Evolutionary conservation across 2,113 vertebrate genomes (phyloP).

Genomic region (Romanogobio albipinnatus): DNA sequence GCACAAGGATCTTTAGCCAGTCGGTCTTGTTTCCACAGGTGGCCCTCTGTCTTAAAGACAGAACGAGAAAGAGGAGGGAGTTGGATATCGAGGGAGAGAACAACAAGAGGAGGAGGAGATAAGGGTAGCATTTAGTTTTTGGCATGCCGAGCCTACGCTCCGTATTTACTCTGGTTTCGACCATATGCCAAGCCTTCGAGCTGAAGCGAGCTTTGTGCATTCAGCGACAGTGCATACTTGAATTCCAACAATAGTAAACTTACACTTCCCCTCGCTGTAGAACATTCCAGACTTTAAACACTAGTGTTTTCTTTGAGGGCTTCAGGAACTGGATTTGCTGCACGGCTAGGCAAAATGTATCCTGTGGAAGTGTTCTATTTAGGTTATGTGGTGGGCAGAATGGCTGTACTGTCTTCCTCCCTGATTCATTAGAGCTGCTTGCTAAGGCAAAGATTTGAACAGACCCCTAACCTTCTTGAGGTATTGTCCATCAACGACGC

Average conservation of each 20-base stretch:
- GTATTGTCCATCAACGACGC: neutral
- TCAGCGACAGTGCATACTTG: slow-evolving; percentile 21
- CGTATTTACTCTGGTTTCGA: slow-evolving; percentile 30
- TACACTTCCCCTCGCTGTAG: neutral
- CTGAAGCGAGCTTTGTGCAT: slow-evolving; percentile 6
- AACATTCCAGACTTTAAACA: slow-evolving; percentile 27
- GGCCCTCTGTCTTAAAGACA: slow-evolving; percentile 3
- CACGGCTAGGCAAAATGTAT: neutral
- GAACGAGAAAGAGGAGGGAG: neutral
- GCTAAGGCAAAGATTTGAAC: neutral
- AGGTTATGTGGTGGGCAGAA: slow-evolving; percentile 5
- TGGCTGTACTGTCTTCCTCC: neutral
- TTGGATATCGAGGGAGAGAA: neutral
- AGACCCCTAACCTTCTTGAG: neutral
- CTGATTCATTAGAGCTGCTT: neutral
- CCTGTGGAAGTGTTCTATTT: slow-evolving; percentile 33
- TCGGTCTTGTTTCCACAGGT: slow-evolving; percentile 26
- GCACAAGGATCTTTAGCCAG: slow-evolving; percentile 2
- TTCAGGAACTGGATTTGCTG: slow-evolving; percentile 14
- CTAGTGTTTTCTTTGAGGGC: slow-evolving; percentile 24
- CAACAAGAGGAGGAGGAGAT: neutral
- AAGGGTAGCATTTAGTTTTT: slow-evolving; percentile 20
- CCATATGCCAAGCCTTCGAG: slow-evolving; percentile 18
- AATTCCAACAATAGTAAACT: slow-evolving; percentile 38
- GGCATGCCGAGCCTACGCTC: slow-evolving; percentile 15